Base-by-base conservation (phyloP, 2,113 vertebrate genomes). In the Circaetus cinerascens region DNA sequence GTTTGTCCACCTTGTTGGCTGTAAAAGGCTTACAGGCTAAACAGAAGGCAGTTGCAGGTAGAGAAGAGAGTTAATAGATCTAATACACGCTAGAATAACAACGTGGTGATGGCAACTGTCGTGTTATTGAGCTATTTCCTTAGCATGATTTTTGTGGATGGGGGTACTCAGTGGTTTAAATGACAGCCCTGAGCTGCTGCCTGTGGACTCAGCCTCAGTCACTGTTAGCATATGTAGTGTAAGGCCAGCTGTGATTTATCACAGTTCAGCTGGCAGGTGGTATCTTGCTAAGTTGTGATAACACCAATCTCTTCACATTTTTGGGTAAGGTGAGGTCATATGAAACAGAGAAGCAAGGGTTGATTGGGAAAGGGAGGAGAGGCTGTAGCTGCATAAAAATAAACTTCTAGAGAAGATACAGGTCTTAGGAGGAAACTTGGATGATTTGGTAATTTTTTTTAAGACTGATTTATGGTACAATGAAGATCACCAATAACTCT, bases 161-260 rank as follows among this genome's bases (percentile, higher is more conserved):
- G 32, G n/a, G 16, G 9, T 79, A 64, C 48, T 62, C 5, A 0
- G 21, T 51, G 40, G 53, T 79, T 87, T 82, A 86, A 79, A 66
- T 23, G 19, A 73, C 15, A 63, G 57, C 57, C 62, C 82, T 59
- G 87, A 94, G 80, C 67, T 90, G 51, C 77, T 82, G 77, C 53
- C 53, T 7, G 1, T 79, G 0, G 1, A 66, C 69, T 93, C 15
- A 14, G 34, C 62, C 95, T 91, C 45, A 26, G 51, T 20, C 18
- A 4, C 48, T 69, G 53, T 56, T 68, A 38, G 36, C 1, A 6
- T 89, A 27, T 56, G 36, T 63, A n/a, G 72, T 72, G 51, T 82
- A 66, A 76, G 48, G 81, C 77, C 95, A 88, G 93, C 81, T 96
- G 95, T 71, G 87, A 76, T 95, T 90, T 94, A 88, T 97, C 93